phyloP scores from a whole-genome alignment of 2,797 vertebrate genomes.

The Columba guinea region DNA sequence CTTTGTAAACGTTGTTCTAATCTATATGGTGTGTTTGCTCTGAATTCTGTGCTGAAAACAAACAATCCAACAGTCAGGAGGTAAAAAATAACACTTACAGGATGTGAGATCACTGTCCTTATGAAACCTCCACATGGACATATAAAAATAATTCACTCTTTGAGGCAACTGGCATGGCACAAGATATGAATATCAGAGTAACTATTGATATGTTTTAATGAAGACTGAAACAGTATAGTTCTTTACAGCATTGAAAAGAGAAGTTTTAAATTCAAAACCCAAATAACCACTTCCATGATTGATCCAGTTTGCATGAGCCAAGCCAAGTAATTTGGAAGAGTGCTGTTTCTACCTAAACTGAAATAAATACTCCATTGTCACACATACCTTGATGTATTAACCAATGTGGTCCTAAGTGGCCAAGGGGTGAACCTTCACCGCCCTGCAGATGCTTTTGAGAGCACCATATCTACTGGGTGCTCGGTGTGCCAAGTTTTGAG shows the following conservation, averaged over 20 bases:
- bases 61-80: not conserved
- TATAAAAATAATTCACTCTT: not conserved
- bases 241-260: not conserved
- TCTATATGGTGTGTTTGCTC: not conserved
- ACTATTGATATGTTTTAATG: not conserved
- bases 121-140: not conserved
- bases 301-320: not conserved
- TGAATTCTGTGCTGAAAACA: conserved; percentile 1
- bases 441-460: not conserved
- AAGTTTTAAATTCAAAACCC: not conserved
- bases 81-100: not conserved
- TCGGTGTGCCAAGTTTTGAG: fast-evolving
- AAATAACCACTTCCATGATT: not conserved
- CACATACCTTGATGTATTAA: not conserved
- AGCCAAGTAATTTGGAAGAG: not conserved
- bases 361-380: not conserved
- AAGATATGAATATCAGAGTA: not conserved
- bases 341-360: not conserved
- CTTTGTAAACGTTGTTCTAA: not conserved
- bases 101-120: not conserved
- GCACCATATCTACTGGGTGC: not conserved
- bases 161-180: not conserved
- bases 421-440: not conserved
- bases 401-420: fast-evolving
- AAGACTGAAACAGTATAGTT: not conserved